Percentiles rank a stretch among this genome's conserved stretches.
Conservation (phyloP, 2,113 vertebrate species). For the Macquaria ambigua region DNA sequence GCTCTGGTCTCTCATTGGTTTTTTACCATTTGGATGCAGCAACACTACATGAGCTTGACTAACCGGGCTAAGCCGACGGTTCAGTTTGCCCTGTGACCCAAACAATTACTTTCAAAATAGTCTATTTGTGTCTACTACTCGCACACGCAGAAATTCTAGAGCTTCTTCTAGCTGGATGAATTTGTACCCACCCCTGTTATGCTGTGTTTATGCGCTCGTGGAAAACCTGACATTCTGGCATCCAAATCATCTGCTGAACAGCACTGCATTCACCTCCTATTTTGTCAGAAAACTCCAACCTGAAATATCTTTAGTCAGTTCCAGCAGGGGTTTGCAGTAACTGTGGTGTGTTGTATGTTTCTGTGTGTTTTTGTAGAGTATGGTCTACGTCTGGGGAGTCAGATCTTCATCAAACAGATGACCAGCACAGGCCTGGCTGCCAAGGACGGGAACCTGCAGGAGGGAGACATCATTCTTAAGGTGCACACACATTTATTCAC, state of each 20-base stretch:
- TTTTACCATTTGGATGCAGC: too few species aligned
- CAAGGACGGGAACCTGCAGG: constrained; percentile 86
- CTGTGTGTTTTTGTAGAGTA: constrained; percentile 85
- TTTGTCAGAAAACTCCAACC: not conserved
- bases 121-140: too few species aligned
- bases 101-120: too few species aligned
- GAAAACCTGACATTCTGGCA: not conserved
- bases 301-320: not conserved
- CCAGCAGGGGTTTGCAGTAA: not conserved
- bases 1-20: too few species aligned
- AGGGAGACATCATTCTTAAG: constrained; percentile 95
- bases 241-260: not conserved
- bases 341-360: not conserved
- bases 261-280: not conserved
- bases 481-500: constrained; percentile 68
- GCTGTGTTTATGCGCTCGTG: too few species aligned
- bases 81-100: too few species aligned
- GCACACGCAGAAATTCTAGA: too few species aligned
- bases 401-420: constrained; percentile 97
- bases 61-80: too few species aligned
- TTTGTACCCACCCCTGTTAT: too few species aligned
- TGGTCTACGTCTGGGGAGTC: constrained; percentile 93
- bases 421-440: constrained; percentile 89
- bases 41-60: too few species aligned
- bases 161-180: too few species aligned